phyloP scores from a whole-genome alignment of 2,888 invertebrate species.

The Piscicola geometra region DNA sequence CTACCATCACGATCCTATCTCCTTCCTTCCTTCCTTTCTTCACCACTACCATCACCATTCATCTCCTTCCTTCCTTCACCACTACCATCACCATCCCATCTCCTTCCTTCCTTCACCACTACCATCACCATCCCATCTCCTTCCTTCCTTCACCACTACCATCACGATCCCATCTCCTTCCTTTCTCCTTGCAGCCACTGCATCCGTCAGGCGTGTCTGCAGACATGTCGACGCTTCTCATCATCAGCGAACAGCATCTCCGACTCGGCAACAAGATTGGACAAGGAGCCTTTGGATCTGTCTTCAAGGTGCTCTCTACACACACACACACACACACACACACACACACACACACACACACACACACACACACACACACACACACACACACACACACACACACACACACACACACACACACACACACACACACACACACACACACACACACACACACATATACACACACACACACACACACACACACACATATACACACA shows the following conservation, averaged over 20 bases:
- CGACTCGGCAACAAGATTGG: conserved; percentile 85
- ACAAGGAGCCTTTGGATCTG: conserved; percentile 91
- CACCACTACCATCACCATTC: no score
- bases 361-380: conserved; percentile 38
- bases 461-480: conserved; percentile 37
- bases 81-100: no score
- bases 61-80: no score
- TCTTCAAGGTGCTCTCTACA: conserved; percentile 66
- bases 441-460: conserved; percentile 38
- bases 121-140: no score
- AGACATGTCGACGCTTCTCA: conserved; percentile 82
- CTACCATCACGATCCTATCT: no score
- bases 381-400: conserved; percentile 38
- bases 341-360: conserved; percentile 36
- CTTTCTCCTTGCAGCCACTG: conserved; percentile 59
- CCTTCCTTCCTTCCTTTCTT: no score
- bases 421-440: conserved; percentile 36
- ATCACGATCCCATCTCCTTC: no score
- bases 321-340: conserved; percentile 35
- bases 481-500: conserved; percentile 31
- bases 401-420: conserved; percentile 38
- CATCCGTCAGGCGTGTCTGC: conserved; percentile 86
- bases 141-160: no score
- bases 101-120: no score
- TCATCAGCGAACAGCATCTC: conserved; percentile 88